A percentile compares a stretch with the other conserved stretches of the same genome.
phyloP scores from a whole-genome alignment of 1,140 invertebrate genomes.

The Lordiphosa clarofinis region DNA sequence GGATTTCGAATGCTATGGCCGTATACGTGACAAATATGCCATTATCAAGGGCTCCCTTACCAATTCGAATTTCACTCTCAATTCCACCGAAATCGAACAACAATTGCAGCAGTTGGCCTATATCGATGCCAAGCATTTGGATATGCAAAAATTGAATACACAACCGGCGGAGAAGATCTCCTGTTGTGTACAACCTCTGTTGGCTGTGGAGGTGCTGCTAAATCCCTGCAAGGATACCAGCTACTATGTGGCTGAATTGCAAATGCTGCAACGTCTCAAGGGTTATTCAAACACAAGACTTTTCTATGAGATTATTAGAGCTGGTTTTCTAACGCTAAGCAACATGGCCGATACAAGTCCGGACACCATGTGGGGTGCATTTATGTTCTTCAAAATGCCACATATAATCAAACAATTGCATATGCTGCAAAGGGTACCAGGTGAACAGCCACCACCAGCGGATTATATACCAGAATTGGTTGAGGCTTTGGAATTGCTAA shows the following conservation, averaged over 20 bases:
- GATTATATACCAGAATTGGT: constrained; percentile 88
- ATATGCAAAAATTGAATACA: constrained; percentile 51
- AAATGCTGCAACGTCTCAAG: constrained; percentile 91
- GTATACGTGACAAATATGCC: constrained; percentile 62
- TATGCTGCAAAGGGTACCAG: constrained; percentile 79
- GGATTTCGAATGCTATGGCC: constrained; percentile 80
- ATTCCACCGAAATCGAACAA: constrained; percentile 43
- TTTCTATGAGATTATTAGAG: constrained; percentile 93
- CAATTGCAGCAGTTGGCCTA: constrained; percentile 67
- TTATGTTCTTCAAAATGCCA: constrained; percentile 94
- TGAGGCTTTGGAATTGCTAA: constrained; percentile 89
- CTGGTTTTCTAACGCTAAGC: constrained; percentile 92
- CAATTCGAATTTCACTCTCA: constrained; percentile 61
- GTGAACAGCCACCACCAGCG: constrained; percentile 46
- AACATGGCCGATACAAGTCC: constrained; percentile 84
- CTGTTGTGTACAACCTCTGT: constrained; percentile 87
- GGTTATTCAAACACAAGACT: constrained; percentile 85
- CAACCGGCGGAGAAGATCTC: constrained; percentile 84
- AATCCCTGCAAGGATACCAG: constrained; percentile 89
- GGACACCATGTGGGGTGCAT: constrained; percentile 95
- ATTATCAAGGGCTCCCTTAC: constrained; percentile 62
- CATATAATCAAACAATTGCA: constrained; percentile 88
- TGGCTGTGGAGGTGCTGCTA: constrained; percentile 87
- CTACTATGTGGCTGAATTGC: constrained; percentile 88
- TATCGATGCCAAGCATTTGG: constrained; percentile 67